Percentiles rank a stretch among this genome's conserved stretches.
phyloP scores from a whole-genome alignment of 2,797 vertebrate species.

The Luscinia luscinia region DNA sequence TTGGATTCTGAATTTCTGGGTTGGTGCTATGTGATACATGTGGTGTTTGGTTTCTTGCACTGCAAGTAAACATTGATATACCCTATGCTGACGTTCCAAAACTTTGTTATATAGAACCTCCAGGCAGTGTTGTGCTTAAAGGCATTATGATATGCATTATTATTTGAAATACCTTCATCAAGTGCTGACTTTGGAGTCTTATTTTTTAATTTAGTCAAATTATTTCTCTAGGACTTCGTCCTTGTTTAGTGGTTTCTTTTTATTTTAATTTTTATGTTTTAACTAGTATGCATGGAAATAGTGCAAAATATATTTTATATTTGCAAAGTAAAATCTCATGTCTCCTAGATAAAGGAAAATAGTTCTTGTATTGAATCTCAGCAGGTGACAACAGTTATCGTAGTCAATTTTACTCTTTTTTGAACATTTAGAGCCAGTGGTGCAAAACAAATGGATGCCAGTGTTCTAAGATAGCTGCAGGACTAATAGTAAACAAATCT shows the following conservation, averaged over 20 bases:
- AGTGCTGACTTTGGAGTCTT: not conserved
- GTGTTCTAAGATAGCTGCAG: constrained; percentile 46
- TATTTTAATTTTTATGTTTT: not conserved
- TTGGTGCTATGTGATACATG: not conserved
- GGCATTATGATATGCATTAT: not conserved
- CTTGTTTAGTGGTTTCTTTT: not conserved
- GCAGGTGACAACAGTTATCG: not conserved
- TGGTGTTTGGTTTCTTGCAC: not conserved
- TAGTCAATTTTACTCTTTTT: not conserved
- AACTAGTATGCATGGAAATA: not conserved
- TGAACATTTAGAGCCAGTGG: not conserved
- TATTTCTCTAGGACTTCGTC: not conserved
- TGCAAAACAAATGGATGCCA: constrained; percentile 42
- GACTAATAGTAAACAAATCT: constrained; percentile 47
- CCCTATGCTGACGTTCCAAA: not conserved
- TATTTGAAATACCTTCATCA: not conserved
- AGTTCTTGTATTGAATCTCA: not conserved
- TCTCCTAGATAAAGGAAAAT: not conserved
- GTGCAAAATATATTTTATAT: not conserved
- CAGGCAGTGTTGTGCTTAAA: not conserved
- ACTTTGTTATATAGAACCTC: not conserved
- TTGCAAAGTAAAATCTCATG: not conserved
- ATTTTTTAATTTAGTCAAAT: not conserved
- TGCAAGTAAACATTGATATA: not conserved
- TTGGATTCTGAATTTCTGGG: not conserved